A percentile compares a stretch with the other conserved stretches of the same genome.
Conservation (phyloP, 2,797 vertebrate species). For the Crocidura indochinensis region DNA sequence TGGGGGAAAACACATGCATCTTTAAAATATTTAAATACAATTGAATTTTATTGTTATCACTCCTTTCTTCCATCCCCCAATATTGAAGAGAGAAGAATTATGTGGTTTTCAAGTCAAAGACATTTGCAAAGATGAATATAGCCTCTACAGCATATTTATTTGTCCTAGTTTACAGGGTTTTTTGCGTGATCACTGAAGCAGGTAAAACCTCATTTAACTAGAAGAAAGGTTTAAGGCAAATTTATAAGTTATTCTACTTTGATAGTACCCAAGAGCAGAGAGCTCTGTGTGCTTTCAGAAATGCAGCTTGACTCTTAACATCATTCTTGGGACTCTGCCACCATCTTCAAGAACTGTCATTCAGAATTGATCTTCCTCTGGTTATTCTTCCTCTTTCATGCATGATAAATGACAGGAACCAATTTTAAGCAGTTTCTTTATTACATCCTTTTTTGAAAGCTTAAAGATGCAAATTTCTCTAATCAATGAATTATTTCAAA, state of each 20-base stretch:
- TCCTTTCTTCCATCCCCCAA: background rate
- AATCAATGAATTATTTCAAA: slow-evolving; percentile 31
- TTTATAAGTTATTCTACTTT: slow-evolving; percentile 41
- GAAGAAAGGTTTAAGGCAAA: slow-evolving; percentile 17
- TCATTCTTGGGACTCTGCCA: background rate
- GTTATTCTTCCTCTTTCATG: background rate
- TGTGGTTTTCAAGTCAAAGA: background rate
- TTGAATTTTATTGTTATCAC: no score
- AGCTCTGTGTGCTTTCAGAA: slow-evolving; percentile 19
- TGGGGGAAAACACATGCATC: no score
- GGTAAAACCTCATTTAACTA: slow-evolving; percentile 34
- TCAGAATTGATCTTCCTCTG: slow-evolving; percentile 16
- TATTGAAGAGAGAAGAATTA: background rate
- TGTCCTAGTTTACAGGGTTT: background rate
- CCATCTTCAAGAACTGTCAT: slow-evolving; percentile 11
- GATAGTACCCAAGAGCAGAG: slow-evolving; percentile 7
- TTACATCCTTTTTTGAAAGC: slow-evolving; percentile 36
- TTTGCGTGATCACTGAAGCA: background rate
- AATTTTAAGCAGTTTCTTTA: background rate
- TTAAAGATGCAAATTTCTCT: slow-evolving; percentile 51
- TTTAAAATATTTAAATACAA: no score
- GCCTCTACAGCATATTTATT: background rate
- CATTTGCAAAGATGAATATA: background rate
- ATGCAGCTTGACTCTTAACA: slow-evolving; percentile 20
- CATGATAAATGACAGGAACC: background rate